phyloP scores from a whole-genome alignment of 2,113 vertebrate genomes.

The Austrofundulus limnaeus region DNA sequence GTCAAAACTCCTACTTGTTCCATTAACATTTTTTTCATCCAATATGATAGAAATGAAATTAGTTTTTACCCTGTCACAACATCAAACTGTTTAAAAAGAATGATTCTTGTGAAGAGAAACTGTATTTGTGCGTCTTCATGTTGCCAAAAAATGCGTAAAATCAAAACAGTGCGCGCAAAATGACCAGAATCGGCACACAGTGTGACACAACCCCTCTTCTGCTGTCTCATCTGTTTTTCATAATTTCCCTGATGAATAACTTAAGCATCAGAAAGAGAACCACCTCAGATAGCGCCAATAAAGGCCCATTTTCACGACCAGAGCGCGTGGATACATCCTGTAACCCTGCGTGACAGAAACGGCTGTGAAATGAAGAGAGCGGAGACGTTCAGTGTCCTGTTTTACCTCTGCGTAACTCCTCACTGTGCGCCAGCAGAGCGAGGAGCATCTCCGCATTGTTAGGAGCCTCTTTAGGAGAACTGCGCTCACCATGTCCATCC shows the following conservation, averaged over 20 bases:
- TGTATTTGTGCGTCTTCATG: not conserved
- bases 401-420: slow-evolving; percentile 83
- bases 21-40: no score
- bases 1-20: no score
- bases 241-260: no score
- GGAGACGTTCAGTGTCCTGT: not conserved
- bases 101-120: no score
- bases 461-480: slow-evolving; percentile 64
- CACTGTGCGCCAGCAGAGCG: slow-evolving; percentile 80
- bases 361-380: not conserved
- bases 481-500: slow-evolving; percentile 71
- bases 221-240: no score
- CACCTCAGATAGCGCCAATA: not conserved
- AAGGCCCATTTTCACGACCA: not conserved
- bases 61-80: no score
- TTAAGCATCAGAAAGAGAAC: no score
- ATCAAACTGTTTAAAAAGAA: no score
- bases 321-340: not conserved
- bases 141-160: not conserved
- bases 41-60: no score
- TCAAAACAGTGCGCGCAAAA: not conserved
- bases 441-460: slow-evolving; percentile 80
- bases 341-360: not conserved
- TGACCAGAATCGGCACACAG: no score
- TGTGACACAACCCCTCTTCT: no score